These are phyloP conservation scores for Trichogramma dendrolimi DNA, from an alignment of 2,888 invertebrate species.

Conservation along the genomic window DNA sequence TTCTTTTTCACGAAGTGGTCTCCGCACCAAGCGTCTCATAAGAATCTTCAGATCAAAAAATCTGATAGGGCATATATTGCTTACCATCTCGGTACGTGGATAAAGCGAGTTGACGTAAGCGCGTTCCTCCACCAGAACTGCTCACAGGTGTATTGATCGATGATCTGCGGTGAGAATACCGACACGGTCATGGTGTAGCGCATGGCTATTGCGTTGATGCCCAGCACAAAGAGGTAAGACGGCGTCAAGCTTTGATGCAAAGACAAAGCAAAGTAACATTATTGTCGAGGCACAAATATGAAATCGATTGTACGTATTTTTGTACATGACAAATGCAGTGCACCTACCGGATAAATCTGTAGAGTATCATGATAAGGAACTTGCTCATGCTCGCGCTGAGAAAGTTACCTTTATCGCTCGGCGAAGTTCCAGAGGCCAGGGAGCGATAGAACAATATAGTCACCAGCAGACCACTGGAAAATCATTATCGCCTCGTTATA, in stretches of 20 bases:
- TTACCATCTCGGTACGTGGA: conserved; percentile 60
- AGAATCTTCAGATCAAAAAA: too few species aligned
- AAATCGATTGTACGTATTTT: background rate
- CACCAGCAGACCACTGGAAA: conserved; percentile 71
- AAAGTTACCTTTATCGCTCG: conserved; percentile 57
- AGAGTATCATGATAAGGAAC: conserved; percentile 57
- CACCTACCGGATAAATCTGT: conserved; percentile 62
- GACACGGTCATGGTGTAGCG: conserved; percentile 53
- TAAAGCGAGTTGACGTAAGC: conserved; percentile 62
- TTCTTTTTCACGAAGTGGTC: too few species aligned
- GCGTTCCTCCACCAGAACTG: conserved; percentile 64
- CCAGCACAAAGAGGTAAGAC: conserved; percentile 59
- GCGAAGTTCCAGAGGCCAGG: conserved; percentile 57
- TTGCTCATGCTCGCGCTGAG: conserved; percentile 48
- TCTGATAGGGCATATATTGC: conserved; percentile 22
- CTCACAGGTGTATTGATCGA: conserved; percentile 59
- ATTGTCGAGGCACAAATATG: background rate
- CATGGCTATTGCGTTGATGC: conserved; percentile 55
- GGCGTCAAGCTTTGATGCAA: conserved; percentile 56
- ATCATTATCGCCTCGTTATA: background rate
- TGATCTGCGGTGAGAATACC: conserved; percentile 56
- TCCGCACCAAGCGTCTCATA: too few species aligned
- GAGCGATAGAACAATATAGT: conserved; percentile 80
- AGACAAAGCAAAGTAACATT: too few species aligned
- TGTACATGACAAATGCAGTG: background rate